phyloP scores from a whole-genome alignment of 2,888 invertebrate species.

The Xanthorhoe designata region DNA sequence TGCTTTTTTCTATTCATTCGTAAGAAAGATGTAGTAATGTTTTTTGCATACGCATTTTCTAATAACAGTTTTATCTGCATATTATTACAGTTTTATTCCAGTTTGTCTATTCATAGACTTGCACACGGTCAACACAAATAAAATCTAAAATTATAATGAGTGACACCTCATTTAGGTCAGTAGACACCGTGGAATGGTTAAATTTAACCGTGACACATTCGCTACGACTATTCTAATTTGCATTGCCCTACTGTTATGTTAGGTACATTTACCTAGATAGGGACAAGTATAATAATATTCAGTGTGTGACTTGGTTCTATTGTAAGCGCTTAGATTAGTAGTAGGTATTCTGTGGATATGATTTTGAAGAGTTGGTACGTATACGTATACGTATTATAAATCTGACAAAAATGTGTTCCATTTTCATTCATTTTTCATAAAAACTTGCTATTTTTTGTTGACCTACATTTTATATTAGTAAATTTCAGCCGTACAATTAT shows the following conservation, averaged over 20 bases:
- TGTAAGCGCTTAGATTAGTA: neutral
- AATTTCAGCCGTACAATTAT: neutral
- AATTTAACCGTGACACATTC: conserved; percentile 47
- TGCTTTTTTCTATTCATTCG: conserved; percentile 9
- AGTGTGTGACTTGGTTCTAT: neutral
- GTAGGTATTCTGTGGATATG: too few relatives aligned
- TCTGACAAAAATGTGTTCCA: too few relatives aligned
- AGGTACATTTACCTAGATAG: neutral
- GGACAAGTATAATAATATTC: neutral
- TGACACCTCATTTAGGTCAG: conserved; percentile 57
- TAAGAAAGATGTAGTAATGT: neutral
- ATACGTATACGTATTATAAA: too few relatives aligned
- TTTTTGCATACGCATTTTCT: neutral
- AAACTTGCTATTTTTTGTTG: neutral
- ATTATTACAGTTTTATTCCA: neutral
- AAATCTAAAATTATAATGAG: conserved; percentile 50
- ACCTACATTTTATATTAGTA: neutral
- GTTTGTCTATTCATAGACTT: neutral
- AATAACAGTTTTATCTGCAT: neutral
- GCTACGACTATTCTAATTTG: conserved; percentile 20
- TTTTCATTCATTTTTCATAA: too few relatives aligned
- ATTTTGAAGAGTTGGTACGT: neutral
- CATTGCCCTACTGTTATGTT: neutral
- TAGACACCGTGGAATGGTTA: conserved; percentile 51
- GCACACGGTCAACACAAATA: conserved; percentile 25